These are phyloP conservation scores for Nettapus auritus DNA, from an alignment of 2,113 vertebrate species.

Conservation along the genomic window DNA sequence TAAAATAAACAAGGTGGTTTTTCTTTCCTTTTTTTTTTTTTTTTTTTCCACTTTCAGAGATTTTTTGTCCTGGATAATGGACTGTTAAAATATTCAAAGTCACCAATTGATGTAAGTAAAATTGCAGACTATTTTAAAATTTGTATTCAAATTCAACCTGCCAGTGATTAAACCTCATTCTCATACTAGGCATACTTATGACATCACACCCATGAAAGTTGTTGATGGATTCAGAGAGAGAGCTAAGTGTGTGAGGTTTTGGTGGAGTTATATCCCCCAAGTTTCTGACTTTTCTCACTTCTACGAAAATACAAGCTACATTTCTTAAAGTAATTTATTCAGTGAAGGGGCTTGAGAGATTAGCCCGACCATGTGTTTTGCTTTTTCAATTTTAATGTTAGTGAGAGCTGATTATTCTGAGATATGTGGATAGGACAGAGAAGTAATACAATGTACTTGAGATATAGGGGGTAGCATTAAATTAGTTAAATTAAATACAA, in stretches of 20 bases:
- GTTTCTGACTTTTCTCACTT: neutral
- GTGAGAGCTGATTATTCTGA: neutral
- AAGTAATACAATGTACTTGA: neutral
- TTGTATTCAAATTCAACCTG: constrained; percentile 11
- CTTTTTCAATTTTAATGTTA: neutral
- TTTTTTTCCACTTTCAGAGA: constrained; percentile 82
- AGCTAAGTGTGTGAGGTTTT: neutral
- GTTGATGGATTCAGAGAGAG: neutral
- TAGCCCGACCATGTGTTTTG: neutral
- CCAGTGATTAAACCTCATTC: neutral
- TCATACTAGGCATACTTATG: neutral
- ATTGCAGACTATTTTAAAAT: constrained; percentile 4
- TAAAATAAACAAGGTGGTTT: neutral
- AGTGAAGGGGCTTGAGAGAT: neutral
- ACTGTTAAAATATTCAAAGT: constrained; percentile 98
- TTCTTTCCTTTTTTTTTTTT: constrained; percentile 23
- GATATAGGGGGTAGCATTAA: neutral
- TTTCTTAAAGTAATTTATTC: neutral
- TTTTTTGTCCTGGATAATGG: constrained; percentile 99
- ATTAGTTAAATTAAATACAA: neutral
- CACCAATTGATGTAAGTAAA: constrained; percentile 96
- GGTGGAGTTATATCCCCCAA: neutral
- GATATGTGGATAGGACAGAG: neutral
- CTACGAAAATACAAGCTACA: neutral
- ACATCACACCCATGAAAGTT: neutral